Base-by-base conservation (phyloP, 1,140 invertebrate genomes). In the Zaprionus taronus region DNA sequence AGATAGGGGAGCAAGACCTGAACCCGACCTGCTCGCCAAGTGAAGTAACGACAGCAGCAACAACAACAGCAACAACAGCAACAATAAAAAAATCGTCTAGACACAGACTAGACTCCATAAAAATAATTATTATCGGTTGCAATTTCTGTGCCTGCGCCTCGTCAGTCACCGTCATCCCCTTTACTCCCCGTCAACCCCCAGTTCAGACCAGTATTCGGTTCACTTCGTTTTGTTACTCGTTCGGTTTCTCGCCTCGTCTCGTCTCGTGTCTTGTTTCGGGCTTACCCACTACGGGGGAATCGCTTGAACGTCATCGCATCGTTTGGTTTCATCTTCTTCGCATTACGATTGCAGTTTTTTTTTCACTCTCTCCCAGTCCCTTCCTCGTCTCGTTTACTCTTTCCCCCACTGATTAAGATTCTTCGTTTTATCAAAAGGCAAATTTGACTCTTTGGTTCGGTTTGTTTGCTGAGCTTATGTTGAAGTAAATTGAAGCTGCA, bases 71-170 rank as follows among this genome's bases (percentile, higher is more conserved):
- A 68, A 44, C 67, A 71, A 41, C 75, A 53, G 47, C 72, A 56
- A 71, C 47, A 84, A 83, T 58, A 79, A 89, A 84, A 92, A 92
- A 92, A 92, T 82, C 80, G 91, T 92, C 91, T 92, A 92, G 91
- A 92, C 91, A 92, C 77, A 91, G 91, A 92, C 91, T 92, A 92
- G 91, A 92, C 91, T 92, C 91, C 89, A 92, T 92, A 92, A 92
- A 92, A 92, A 92, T 92, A 92, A 92, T 92, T 92, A 92, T 92
- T 92, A 92, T 92, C 91, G 91, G 91, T 80, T 92, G 91, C 89
- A 91, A 92, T 92, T 92, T 91, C 91, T 92, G 79, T 60, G 83
- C 76, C 69, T 87, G 80, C 34, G 58, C 71, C 57, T 38, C 36
- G 22, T 64, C 28, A 20, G 26, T 20, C 12, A 20, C 26, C 14